These are phyloP conservation scores for Aporrectodea caliginosa DNA, from an alignment of 1,140 invertebrate species.

Conservation along the genomic window DNA sequence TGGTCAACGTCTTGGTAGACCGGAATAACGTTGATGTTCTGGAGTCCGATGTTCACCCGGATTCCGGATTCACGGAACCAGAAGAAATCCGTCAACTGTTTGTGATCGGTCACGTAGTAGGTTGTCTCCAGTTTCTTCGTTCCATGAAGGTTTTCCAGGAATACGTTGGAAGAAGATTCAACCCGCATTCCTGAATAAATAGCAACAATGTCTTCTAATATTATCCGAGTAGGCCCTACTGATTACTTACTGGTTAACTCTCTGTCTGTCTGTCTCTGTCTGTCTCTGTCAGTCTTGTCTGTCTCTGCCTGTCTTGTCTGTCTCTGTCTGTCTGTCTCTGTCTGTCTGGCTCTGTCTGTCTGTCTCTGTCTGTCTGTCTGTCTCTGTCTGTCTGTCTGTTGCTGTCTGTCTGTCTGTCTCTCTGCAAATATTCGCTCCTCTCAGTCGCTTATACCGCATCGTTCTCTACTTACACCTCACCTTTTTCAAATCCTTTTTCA, in stretches of 20 bases:
- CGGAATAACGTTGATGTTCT: slow-evolving; percentile 41
- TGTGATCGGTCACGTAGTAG: slow-evolving; percentile 36
- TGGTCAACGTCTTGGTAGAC: slow-evolving; percentile 43
- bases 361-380: neutral
- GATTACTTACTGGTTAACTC: neutral
- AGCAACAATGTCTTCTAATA: too few relatives aligned
- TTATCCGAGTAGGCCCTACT: too few relatives aligned
- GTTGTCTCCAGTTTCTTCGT: slow-evolving; percentile 1
- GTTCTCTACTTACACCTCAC: neutral
- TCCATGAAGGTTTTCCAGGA: slow-evolving; percentile 16
- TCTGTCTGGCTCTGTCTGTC: neutral
- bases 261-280: neutral
- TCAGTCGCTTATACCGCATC: neutral
- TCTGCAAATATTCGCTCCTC: too few relatives aligned
- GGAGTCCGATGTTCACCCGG: slow-evolving; percentile 41
- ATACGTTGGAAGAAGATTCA: too few relatives aligned
- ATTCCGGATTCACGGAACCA: slow-evolving; percentile 39
- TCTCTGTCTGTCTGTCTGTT: neutral
- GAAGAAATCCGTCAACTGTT: slow-evolving; percentile 41
- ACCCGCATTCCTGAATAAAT: too few relatives aligned
- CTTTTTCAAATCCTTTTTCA: too few relatives aligned
- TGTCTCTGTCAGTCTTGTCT: neutral
- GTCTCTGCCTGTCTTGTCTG: neutral
- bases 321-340: neutral
- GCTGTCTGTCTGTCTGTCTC: neutral